Evolutionary conservation across 2,888 invertebrate species (phyloP).

Genomic region (Phytoseiulus persimilis): DNA sequence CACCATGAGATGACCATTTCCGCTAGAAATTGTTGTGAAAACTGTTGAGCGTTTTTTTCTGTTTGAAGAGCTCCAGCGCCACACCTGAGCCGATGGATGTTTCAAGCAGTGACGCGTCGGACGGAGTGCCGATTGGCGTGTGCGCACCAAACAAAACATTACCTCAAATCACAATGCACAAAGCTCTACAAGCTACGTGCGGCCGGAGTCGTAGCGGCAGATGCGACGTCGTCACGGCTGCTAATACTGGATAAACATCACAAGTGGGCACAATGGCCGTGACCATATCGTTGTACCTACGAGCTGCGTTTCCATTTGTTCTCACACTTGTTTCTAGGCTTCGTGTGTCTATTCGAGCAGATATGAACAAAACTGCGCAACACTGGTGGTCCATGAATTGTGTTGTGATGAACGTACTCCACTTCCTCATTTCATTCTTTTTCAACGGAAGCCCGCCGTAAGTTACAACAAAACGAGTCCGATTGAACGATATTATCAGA

Average conservation of each 20-base stretch:
- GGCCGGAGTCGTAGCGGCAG: neutral
- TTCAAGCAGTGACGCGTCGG: neutral
- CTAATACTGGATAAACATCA: slow-evolving; percentile 5
- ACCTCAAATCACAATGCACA: neutral
- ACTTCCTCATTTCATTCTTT: neutral
- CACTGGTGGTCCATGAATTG: neutral
- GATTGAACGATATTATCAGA: too few relatives aligned
- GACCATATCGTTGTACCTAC: neutral
- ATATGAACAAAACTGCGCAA: neutral
- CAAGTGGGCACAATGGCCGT: neutral
- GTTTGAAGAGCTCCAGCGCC: neutral
- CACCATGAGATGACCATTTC: neutral
- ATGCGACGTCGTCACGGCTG: neutral
- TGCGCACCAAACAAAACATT: slow-evolving; percentile 5
- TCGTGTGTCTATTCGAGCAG: neutral
- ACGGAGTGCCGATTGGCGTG: slow-evolving; percentile 5
- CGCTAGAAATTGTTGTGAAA: slow-evolving; percentile 5
- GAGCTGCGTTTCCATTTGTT: neutral
- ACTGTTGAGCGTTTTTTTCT: neutral
- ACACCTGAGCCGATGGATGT: neutral
- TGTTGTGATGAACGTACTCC: neutral
- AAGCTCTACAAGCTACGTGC: neutral
- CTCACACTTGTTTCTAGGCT: neutral
- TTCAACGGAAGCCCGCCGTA: too few relatives aligned
- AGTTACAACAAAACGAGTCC: too few relatives aligned